Conservation (phyloP, 1,140 invertebrate genomes). For the Drosophila ficusphila region DNA sequence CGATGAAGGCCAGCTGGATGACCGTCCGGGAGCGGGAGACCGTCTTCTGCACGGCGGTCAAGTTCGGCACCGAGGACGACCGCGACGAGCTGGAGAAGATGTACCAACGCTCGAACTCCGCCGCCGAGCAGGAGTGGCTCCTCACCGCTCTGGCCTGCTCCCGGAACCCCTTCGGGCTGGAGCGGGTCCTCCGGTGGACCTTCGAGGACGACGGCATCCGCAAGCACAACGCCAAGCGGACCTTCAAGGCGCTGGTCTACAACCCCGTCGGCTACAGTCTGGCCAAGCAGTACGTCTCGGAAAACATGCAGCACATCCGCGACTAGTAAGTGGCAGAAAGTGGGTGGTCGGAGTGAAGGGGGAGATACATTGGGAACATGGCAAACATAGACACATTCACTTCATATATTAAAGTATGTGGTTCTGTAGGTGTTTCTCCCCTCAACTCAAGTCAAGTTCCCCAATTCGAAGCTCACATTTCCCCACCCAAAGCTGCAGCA, state of each 20-base stretch:
- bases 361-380: too few relatives aligned
- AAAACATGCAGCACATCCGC: not conserved
- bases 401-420: too few relatives aligned
- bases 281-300: not conserved
- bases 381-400: too few relatives aligned
- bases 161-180: not conserved
- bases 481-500: slow-evolving; percentile 1
- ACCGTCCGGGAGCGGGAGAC: slow-evolving; percentile 3
- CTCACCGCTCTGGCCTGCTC: slow-evolving; percentile 9
- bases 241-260: not conserved
- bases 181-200: not conserved
- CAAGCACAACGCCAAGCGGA: not conserved
- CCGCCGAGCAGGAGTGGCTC: slow-evolving; percentile 7
- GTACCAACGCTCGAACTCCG: not conserved
- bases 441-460: too few relatives aligned
- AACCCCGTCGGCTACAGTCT: not conserved
- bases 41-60: slow-evolving; percentile 8
- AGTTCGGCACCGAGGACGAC: slow-evolving; percentile 2
- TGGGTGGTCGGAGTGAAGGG: too few relatives aligned
- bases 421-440: too few relatives aligned
- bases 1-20: slow-evolving; percentile 3
- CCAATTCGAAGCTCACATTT: not conserved
- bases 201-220: not conserved
- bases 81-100: not conserved
- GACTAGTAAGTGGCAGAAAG: slow-evolving; percentile 4